A percentile compares a stretch with the other conserved stretches of the same genome.
Evolutionary conservation across 92 coral and sea anemone species (phyloP).

Genomic region (Palythoa caribaeorum): DNA sequence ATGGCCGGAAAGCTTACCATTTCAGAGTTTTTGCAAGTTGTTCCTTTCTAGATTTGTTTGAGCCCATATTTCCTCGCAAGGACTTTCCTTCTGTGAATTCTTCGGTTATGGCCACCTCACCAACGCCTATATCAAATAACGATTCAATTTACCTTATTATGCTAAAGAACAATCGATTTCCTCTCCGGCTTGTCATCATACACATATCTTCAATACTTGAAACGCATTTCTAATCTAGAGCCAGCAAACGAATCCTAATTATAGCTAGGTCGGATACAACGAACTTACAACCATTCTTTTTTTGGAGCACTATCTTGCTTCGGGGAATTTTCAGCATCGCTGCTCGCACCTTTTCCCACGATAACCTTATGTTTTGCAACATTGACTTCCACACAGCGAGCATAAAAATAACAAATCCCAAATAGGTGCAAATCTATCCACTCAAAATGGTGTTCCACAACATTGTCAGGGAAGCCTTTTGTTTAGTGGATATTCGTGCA

Average conservation of each 20-base stretch:
- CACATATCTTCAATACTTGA: not conserved
- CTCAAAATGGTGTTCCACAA: not conserved
- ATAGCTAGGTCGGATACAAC: not conserved
- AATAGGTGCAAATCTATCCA: not conserved
- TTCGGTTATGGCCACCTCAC: conserved; percentile 4
- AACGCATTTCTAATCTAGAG: not conserved
- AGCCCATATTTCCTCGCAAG: conserved; percentile 50
- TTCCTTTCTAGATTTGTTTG: conserved; percentile 80
- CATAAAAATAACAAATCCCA: not conserved
- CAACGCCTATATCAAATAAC: conserved; percentile 45
- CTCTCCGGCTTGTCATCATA: conserved; percentile 6
- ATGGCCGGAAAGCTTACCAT: conserved; percentile 59
- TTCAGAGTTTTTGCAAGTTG: conserved; percentile 79
- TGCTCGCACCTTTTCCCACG: conserved; percentile 11
- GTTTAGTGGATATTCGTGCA: conserved; percentile 14
- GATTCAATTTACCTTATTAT: not conserved
- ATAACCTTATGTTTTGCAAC: not conserved
- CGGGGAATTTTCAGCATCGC: conserved; percentile 11
- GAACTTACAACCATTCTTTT: not conserved
- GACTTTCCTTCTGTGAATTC: conserved; percentile 65
- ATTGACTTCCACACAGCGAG: not conserved
- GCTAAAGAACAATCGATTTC: conserved; percentile 9
- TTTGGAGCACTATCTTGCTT: conserved; percentile 19
- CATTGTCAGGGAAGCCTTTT: conserved; percentile 9
- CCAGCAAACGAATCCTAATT: not conserved